Evolutionary conservation across 1,140 invertebrate species (phyloP), one percentile per base, ranked within the genome.

Genomic region (Polypedilum pembai): DNA sequence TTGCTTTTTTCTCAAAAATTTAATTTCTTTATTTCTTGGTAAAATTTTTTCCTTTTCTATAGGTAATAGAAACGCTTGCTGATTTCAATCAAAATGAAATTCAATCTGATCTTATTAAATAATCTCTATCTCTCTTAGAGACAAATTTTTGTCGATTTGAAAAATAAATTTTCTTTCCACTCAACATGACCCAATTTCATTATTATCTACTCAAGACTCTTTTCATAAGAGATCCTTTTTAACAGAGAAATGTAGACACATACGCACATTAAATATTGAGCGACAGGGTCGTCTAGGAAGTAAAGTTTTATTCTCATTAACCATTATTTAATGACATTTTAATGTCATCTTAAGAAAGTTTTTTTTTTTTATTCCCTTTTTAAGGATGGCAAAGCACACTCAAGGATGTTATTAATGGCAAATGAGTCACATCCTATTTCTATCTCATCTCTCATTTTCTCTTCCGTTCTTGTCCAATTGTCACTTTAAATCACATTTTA

Each of bases 401-500:
- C 24, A 33, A 15, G 45, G 45, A 56, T n/a, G 45, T 33, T 56
- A 56, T 56, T 56, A 56, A 56, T 56, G 45, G 45, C 45, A 56
- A 56, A 56, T 56, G 45, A 56, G 45, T 56, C n/a, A n/a, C 45
- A 56, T 56, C 45, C 45, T 56, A n/a, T 56, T 56, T 15, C 12
- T 56, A n/a, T 56, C 45, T 15, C 15, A 1, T 45, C 15, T 10
- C 15, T 45, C 41, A 45, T 45, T 15, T 3, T 3, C 41, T 45
- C 15, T 15, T 56, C n/a, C 45, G 12, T 15, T 56, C 45, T 56
- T 15, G 45, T 56, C 45, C 45, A 56, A 56, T 56, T 56, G 45
- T 56, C 45, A 56, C 45, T 56, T 56, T 56, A 56, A 56, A 56
- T 56, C 45, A 56, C 45, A 56, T 56, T 56, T 56, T 56, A 56